phyloP scores from a whole-genome alignment of 2,888 invertebrate species.

The Alviniconcha strummeri region DNA sequence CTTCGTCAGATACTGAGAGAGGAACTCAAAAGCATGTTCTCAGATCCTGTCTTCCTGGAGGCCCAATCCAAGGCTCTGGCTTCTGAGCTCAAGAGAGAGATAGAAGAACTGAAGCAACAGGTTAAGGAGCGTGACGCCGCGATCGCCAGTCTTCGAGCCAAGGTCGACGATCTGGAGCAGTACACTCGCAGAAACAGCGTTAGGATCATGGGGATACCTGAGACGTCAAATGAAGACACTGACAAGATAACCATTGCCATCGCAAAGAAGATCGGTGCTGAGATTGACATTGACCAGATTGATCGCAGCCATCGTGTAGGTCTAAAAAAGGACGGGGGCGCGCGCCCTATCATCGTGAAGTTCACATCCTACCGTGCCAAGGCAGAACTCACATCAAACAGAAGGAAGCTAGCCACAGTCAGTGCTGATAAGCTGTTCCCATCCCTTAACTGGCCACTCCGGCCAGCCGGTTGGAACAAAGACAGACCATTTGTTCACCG shows the following conservation, averaged over 20 bases:
- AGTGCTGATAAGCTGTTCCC: not conserved
- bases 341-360: not conserved
- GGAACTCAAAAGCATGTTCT: no score
- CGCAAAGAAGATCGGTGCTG: not conserved
- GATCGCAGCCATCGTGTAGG: not conserved
- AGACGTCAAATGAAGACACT: not conserved
- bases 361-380: not conserved
- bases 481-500: not conserved
- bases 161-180: slow-evolving; percentile 7
- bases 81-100: slow-evolving; percentile 1
- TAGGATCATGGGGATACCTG: not conserved
- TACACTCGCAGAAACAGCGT: not conserved
- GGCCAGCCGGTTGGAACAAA: not conserved
- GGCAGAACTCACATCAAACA: not conserved
- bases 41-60: no score
- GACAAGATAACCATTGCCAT: not conserved
- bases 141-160: not conserved
- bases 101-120: not conserved
- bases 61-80: not conserved
- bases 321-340: not conserved
- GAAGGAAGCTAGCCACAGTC: not conserved
- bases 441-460: not conserved
- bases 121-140: not conserved
- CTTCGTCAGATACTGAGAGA: no score
- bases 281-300: not conserved